These are phyloP conservation scores for Brachionus paranguensis DNA, from an alignment of 1,140 invertebrate species.

Conservation along the genomic window DNA sequence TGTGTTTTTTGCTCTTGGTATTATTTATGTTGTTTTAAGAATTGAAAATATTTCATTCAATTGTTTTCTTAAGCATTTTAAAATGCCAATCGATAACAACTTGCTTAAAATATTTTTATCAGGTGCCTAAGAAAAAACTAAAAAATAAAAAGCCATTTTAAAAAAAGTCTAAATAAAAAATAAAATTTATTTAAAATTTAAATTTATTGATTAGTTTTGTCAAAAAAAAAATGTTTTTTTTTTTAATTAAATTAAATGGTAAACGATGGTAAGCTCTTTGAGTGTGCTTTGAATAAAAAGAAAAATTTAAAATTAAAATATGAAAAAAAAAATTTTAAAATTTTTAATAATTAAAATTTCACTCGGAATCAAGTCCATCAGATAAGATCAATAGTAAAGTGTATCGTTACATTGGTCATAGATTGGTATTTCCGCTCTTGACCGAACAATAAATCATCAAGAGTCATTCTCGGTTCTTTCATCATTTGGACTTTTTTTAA, in stretches of 20 bases:
- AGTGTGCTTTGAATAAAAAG: not conserved
- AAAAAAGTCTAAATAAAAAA: not conserved
- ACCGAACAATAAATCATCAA: not conserved
- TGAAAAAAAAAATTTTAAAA: not conserved
- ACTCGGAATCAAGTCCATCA: not conserved
- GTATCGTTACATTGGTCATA: not conserved
- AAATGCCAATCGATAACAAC: not conserved
- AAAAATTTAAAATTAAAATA: not conserved
- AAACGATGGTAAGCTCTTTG: too few species aligned
- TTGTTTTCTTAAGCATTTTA: not conserved
- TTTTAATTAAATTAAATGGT: too few species aligned
- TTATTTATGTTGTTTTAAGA: not conserved
- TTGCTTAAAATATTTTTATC: not conserved
- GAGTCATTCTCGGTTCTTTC: constrained; percentile 9
- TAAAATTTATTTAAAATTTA: too few species aligned
- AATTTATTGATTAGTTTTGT: too few species aligned
- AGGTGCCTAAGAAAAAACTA: not conserved
- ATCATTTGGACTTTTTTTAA: constrained; percentile 16
- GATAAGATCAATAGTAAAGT: constrained; percentile 37
- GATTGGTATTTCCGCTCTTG: not conserved
- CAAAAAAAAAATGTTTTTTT: too few species aligned
- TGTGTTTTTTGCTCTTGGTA: not conserved
- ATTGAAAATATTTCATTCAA: not conserved
- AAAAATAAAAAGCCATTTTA: not conserved
- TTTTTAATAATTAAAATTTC: too few species aligned